A percentile compares a stretch with the other conserved stretches of the same genome.
Evolutionary conservation across 2,888 invertebrate genomes (phyloP).

Genomic region (Amorpha juglandis): DNA sequence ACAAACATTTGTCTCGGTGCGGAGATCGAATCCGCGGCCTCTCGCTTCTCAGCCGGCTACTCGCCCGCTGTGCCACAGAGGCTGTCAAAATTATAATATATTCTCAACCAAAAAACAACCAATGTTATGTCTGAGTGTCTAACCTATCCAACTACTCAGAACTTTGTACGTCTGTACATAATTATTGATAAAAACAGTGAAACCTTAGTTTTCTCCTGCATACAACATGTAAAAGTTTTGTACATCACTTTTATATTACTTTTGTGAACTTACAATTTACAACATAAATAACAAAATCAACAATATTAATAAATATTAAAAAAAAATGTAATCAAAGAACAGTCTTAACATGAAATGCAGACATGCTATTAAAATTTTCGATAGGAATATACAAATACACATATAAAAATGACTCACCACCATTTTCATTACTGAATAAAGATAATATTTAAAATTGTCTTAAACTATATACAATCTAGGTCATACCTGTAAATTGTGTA

Average conservation of each 20-base stretch:
- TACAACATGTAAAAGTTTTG: constrained; percentile 3
- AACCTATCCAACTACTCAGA: too few species aligned
- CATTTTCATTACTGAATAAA: constrained; percentile 20
- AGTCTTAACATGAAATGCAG: constrained; percentile 26
- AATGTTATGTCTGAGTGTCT: too few species aligned
- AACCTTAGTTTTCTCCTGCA: background rate
- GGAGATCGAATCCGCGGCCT: too few species aligned
- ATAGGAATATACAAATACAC: constrained; percentile 20
- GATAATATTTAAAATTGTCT: constrained; percentile 49
- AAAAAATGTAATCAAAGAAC: constrained; percentile 24
- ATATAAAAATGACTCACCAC: constrained; percentile 22
- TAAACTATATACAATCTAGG: constrained; percentile 61
- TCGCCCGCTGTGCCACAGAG: too few species aligned
- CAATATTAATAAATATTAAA: constrained; percentile 24
- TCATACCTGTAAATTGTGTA: constrained; percentile 38
- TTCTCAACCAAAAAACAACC: too few species aligned
- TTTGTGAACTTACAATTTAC: constrained; percentile 11
- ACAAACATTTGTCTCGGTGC: too few species aligned
- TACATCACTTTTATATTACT: constrained; percentile 1
- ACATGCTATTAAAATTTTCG: constrained; percentile 10
- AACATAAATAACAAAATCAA: constrained; percentile 29
- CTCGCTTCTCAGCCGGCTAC: too few species aligned
- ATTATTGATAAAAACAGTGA: background rate
- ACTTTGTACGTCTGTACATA: too few species aligned
- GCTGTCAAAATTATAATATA: too few species aligned